Evolutionary conservation across 2,797 vertebrate genomes (phyloP).

Genomic region (Mormyrops boulengeri): DNA sequence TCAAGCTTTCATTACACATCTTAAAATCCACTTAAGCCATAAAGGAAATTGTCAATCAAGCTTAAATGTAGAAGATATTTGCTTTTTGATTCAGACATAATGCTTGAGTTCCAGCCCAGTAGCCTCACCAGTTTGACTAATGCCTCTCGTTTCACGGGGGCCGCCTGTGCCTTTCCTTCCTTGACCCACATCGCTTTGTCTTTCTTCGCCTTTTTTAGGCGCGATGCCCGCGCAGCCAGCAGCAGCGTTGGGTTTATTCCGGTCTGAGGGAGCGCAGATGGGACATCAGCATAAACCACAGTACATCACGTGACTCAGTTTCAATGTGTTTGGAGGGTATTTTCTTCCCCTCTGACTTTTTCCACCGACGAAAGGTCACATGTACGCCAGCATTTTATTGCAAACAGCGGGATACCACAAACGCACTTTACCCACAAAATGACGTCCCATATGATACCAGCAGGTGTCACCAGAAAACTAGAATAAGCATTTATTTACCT

Average conservation of each 20-base stretch:
- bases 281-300: neutral
- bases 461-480: neutral
- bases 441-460: too few relatives aligned
- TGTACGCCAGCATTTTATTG: neutral
- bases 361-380: neutral
- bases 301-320: neutral
- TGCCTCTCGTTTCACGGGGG: conserved; percentile 43
- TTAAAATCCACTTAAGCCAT: neutral
- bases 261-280: conserved; percentile 58
- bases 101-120: neutral
- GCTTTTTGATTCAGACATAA: neutral
- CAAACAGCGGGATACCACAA: neutral
- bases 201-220: conserved; percentile 54
- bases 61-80: neutral
- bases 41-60: neutral
- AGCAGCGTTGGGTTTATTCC: conserved; percentile 72
- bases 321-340: neutral
- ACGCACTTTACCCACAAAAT: too few relatives aligned
- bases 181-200: conserved; percentile 28
- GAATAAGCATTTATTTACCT: conserved; percentile 61
- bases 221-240: conserved; percentile 60
- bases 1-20: neutral
- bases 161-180: conserved; percentile 25
- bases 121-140: conserved; percentile 63
- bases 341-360: neutral